Evolutionary conservation across 2,888 invertebrate species (phyloP).

Genomic region (Nymphalis urticae): DNA sequence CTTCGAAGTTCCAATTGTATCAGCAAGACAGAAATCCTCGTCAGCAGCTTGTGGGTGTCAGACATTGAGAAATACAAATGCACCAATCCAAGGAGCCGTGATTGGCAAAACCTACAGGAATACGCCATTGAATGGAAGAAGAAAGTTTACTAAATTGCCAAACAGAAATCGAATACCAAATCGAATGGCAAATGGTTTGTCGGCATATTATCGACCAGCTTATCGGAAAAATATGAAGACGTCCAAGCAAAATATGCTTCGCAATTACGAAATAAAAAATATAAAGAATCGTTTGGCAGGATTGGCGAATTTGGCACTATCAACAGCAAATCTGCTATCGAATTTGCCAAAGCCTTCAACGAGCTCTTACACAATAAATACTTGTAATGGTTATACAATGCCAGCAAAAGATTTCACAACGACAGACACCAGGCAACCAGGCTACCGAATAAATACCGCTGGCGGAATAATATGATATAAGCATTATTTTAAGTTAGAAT

Average conservation of each 20-base stretch:
- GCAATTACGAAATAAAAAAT: slow-evolving; percentile 14
- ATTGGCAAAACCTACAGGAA: slow-evolving; percentile 7
- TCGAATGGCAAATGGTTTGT: slow-evolving; percentile 10
- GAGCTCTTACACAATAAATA: background rate
- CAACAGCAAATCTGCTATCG: slow-evolving; percentile 24
- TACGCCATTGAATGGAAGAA: slow-evolving; percentile 10
- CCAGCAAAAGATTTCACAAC: slow-evolving; percentile 18
- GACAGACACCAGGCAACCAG: slow-evolving; percentile 1
- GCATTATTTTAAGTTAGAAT: slow-evolving; percentile 11
- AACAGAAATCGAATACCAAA: slow-evolving; percentile 7
- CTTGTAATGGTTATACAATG: background rate
- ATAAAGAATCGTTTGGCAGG: slow-evolving; percentile 24
- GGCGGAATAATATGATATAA: slow-evolving; percentile 10
- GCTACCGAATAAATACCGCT: slow-evolving; percentile 1
- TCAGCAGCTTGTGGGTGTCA: slow-evolving; percentile 8
- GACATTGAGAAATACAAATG: background rate
- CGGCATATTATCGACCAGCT: background rate
- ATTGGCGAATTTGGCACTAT: slow-evolving; percentile 24
- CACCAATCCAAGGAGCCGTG: slow-evolving; percentile 4
- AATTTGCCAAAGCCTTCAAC: slow-evolving; percentile 13
- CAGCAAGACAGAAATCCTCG: background rate
- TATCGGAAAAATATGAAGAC: slow-evolving; percentile 11
- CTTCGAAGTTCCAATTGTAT: slow-evolving; percentile 31
- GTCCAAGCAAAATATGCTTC: background rate
- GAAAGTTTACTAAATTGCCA: slow-evolving; percentile 4